Percentiles rank a stretch among this genome's conserved stretches.
phyloP scores from a whole-genome alignment of 2,888 invertebrate genomes.

The Leptura quadrifasciata region DNA sequence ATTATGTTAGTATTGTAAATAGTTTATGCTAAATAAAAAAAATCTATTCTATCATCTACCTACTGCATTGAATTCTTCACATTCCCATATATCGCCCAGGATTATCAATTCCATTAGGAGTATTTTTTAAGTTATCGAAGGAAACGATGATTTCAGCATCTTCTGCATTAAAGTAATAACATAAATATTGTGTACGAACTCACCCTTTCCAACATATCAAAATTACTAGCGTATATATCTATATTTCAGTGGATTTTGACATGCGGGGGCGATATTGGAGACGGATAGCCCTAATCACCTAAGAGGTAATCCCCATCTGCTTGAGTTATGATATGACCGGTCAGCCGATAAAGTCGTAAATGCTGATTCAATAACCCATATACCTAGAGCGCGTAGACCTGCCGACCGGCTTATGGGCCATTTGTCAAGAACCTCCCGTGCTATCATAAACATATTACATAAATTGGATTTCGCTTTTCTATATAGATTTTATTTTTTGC shows the following conservation, averaged over 20 bases:
- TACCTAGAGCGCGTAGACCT: conserved; percentile 60
- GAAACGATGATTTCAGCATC: conserved; percentile 18
- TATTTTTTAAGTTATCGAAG: conserved; percentile 27
- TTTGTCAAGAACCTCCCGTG: conserved; percentile 67
- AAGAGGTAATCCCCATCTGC: conserved; percentile 72
- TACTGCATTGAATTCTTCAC: not conserved
- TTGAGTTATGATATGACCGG: conserved; percentile 74
- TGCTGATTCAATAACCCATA: conserved; percentile 73
- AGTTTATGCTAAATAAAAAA: too few species aligned
- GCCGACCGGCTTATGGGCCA: conserved; percentile 64
- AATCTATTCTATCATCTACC: too few species aligned
- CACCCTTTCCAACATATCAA: conserved; percentile 50
- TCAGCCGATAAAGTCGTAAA: conserved; percentile 70
- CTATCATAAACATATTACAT: conserved; percentile 72
- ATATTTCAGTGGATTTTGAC: conserved; percentile 66
- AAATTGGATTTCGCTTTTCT: conserved; percentile 58
- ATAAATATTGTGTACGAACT: conserved; percentile 35
- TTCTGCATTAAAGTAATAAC: conserved; percentile 5
- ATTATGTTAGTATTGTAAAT: too few species aligned
- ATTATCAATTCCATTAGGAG: conserved; percentile 27
- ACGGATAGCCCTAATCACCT: conserved; percentile 73
- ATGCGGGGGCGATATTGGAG: conserved; percentile 69
- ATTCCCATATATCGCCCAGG: conserved; percentile 16
- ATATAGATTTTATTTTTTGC: conserved; percentile 56
- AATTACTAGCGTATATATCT: conserved; percentile 58